phyloP scores from a whole-genome alignment of 1,140 invertebrate genomes.

The Subanguina moxae region DNA sequence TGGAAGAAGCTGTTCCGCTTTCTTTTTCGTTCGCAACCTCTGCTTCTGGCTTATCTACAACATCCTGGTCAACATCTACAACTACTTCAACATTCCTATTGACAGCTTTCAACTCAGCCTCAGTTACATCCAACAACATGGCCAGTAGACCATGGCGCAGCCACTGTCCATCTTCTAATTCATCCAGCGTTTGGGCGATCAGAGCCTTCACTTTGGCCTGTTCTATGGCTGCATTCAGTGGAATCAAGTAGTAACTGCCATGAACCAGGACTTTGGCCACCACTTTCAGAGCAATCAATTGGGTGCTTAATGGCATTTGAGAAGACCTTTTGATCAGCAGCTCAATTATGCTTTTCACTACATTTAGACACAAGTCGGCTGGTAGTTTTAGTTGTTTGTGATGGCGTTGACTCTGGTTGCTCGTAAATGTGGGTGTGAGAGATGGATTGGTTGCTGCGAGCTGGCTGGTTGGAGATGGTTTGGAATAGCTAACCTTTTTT shows the following conservation, averaged over 20 bases:
- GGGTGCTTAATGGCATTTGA: slow-evolving; percentile 1
- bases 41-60: no score
- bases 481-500: no score
- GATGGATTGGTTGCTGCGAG: no score
- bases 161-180: neutral
- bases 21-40: no score
- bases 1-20: no score
- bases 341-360: neutral
- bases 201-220: neutral
- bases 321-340: neutral
- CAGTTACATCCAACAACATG: neutral
- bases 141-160: neutral
- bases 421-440: no score
- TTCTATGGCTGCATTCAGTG: neutral
- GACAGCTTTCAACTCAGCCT: neutral
- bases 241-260: neutral
- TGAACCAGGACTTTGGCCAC: neutral
- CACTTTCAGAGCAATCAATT: neutral
- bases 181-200: neutral
- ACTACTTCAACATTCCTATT: neutral
- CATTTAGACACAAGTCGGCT: neutral
- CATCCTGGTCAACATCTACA: no score
- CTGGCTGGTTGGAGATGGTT: no score
- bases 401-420: neutral
- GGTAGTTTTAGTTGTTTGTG: neutral